phyloP scores from a whole-genome alignment of 2,113 vertebrate genomes.

The Apaloderma vittatum region DNA sequence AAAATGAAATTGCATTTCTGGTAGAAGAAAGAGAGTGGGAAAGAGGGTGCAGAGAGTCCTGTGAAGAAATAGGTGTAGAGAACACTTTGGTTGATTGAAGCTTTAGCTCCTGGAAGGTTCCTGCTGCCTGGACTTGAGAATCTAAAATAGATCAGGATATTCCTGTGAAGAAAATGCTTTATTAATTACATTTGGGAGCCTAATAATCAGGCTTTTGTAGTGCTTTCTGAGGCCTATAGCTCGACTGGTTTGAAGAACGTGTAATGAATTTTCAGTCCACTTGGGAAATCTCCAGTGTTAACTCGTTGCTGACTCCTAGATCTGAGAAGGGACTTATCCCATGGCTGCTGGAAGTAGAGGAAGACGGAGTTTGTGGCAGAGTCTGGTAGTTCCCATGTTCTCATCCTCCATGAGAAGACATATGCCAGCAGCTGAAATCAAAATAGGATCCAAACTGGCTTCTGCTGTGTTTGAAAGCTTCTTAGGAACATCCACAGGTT shows the following conservation, averaged over 20 bases:
- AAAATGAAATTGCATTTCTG: conserved; percentile 27
- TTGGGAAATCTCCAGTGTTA: neutral
- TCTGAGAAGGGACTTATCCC: neutral
- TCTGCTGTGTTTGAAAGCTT: neutral
- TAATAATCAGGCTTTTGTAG: neutral
- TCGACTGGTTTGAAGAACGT: neutral
- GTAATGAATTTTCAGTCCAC: neutral
- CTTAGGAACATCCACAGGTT: neutral
- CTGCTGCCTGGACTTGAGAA: neutral
- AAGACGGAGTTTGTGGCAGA: neutral
- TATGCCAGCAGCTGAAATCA: neutral
- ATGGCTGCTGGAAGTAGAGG: neutral
- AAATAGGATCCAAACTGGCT: neutral
- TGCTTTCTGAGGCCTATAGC: neutral
- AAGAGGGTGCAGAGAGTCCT: neutral
- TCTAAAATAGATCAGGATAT: conserved; percentile 17
- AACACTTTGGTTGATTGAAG: neutral
- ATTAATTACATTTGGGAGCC: neutral
- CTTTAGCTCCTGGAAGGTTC: conserved; percentile 33
- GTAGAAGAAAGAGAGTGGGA: neutral
- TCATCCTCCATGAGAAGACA: neutral
- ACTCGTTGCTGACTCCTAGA: neutral
- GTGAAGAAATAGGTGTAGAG: neutral
- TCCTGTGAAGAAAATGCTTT: conserved; percentile 23
- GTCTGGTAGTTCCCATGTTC: neutral